phyloP scores from a whole-genome alignment of 2,888 invertebrate genomes.

The Tillus elongatus region DNA sequence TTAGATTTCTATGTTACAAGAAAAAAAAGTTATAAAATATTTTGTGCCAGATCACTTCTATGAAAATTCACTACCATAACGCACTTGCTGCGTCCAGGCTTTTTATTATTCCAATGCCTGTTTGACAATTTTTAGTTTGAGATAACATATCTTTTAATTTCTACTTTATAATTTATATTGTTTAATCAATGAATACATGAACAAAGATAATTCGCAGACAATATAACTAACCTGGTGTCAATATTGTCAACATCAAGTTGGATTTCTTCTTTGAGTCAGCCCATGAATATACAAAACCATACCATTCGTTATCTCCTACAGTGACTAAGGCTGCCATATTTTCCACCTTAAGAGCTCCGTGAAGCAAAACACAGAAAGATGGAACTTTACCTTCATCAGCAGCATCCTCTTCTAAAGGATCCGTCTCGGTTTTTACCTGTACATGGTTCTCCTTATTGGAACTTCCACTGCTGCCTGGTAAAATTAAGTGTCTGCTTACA shows the following conservation, averaged over 20 bases:
- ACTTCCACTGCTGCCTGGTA: constrained; percentile 60
- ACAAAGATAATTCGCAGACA: constrained; percentile 34
- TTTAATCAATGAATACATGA: too few relatives aligned
- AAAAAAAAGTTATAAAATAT: too few relatives aligned
- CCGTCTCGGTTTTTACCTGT: constrained; percentile 31
- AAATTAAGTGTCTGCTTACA: constrained; percentile 78
- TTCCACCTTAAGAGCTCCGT: constrained; percentile 73
- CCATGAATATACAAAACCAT: constrained; percentile 89
- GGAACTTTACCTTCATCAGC: constrained; percentile 70
- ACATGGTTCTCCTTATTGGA: constrained; percentile 32
- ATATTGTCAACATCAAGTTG: constrained; percentile 79
- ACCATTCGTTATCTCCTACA: constrained; percentile 75
- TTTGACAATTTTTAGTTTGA: too few relatives aligned
- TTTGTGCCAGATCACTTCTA: too few relatives aligned
- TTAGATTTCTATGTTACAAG: too few relatives aligned
- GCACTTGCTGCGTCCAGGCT: too few relatives aligned
- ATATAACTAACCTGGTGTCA: too few relatives aligned
- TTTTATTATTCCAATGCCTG: too few relatives aligned
- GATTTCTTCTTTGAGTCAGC: constrained; percentile 89
- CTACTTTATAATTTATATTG: too few relatives aligned
- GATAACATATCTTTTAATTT: too few relatives aligned
- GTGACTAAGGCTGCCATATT: constrained; percentile 84
- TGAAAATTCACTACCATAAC: too few relatives aligned
- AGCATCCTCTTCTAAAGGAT: constrained; percentile 46
- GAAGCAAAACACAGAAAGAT: constrained; percentile 86